Base-by-base conservation (phyloP, 1,140 invertebrate species). In the Drosophila bocqueti region DNA sequence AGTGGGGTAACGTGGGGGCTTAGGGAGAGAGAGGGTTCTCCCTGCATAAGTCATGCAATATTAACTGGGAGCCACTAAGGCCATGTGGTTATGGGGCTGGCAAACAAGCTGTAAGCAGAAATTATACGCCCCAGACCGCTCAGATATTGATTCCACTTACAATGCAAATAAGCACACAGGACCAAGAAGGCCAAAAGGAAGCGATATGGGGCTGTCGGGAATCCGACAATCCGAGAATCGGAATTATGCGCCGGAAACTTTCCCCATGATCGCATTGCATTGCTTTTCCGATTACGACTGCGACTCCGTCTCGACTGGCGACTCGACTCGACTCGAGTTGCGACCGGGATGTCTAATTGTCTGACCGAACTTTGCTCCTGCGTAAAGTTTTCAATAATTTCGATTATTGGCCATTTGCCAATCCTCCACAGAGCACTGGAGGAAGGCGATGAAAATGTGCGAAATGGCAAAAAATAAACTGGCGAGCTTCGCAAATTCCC, bases 391-490 rank as follows among this genome's bases (percentile, higher is more conserved):
- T 87, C 91, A 92, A 92, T 92, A 91, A 92, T 92, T 91, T 92
- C 91, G 90, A 92, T 92, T 92, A 92, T 92, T 92, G 91, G 91
- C 91, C 81, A 91, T 79, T 91, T 82, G 91, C 91, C 91, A 92
- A 60, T 47, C 45, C 54, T 43, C 24, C 50, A 43, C 29, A 43
- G 50, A 50, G 21, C 15, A 36, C 24, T 18, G 47, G 16, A 9
- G 15, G 8, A 43, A 54, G 52, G 43, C 66, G 49, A 24, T 69
- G 67, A 55, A 63, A 74, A 45, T 58, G 71, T 61, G 62, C 74
- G 67, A 69, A 71, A 65, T 64, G 61, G 68, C 46, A 58, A 74
- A 79, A 80, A 67, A 79, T 66, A 79, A 79, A 57, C 77, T 45
- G 46, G 67, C 83, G 43, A 50, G 61, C 63, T 60, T 76, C 59